Percentiles rank a stretch among this genome's conserved stretches.
phyloP scores from a whole-genome alignment of 2,113 vertebrate species.

The Macrotis lagotis region DNA sequence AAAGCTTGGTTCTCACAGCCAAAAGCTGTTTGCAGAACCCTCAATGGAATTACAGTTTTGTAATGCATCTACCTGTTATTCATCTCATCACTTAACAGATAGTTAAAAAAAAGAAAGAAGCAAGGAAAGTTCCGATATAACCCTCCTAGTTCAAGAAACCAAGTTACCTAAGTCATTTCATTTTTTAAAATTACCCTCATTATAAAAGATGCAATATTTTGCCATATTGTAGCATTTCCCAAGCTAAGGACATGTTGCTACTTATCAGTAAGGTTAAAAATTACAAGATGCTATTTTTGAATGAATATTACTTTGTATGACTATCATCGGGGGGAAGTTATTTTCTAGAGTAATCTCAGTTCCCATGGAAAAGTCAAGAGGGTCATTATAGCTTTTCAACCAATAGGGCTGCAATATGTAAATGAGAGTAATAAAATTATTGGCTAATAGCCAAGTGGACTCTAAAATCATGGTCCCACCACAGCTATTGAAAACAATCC shows the following conservation, averaged over 20 bases:
- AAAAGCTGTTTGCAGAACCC: constrained; percentile 67
- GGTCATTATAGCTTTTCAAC: constrained; percentile 61
- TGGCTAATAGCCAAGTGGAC: constrained; percentile 28
- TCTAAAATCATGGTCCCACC: constrained; percentile 22
- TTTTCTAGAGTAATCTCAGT: constrained; percentile 70
- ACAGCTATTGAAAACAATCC: constrained; percentile 25
- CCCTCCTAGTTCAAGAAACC: constrained; percentile 53
- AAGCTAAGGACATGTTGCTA: constrained; percentile 62
- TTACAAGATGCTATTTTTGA: constrained; percentile 45
- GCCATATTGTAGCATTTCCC: constrained; percentile 26
- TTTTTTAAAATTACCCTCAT: constrained; percentile 71
- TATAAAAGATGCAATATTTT: constrained; percentile 59
- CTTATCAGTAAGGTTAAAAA: constrained; percentile 65
- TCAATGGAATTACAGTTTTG: constrained; percentile 59
- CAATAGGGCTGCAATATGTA: constrained; percentile 21
- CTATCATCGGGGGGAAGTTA: constrained; percentile 62
- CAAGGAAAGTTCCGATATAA: constrained; percentile 34
- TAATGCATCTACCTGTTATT: constrained; percentile 68
- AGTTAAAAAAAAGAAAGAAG: neutral
- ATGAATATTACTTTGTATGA: constrained; percentile 54
- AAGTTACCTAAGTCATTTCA: constrained; percentile 61
- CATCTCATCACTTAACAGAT: constrained; percentile 58
- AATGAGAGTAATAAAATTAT: constrained; percentile 37
- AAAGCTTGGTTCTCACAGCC: constrained; percentile 67
- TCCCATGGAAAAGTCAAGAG: constrained; percentile 62